Conservation (phyloP, 2,888 invertebrate genomes). For the Torymus tubicola region DNA sequence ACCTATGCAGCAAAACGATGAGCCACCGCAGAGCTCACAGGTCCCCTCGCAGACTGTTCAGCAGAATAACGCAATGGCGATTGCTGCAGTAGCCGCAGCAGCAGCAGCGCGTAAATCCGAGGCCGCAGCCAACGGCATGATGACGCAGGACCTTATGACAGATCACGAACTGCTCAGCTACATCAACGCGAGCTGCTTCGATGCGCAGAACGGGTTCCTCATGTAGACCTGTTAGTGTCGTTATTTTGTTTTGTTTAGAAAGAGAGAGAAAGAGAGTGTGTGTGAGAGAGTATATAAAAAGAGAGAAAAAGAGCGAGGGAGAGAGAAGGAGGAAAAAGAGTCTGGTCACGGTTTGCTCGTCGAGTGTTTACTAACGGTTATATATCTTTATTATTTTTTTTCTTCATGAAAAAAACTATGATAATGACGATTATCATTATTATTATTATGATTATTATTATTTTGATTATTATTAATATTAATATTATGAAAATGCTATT, state of each 20-base stretch:
- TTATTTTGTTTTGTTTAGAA: neutral
- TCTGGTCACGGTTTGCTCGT: constrained; percentile 34
- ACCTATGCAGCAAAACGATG: constrained; percentile 79
- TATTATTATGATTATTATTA: neutral
- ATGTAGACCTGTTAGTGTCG: constrained; percentile 66
- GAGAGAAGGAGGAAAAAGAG: neutral
- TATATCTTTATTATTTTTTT: constrained; percentile 9
- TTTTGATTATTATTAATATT: neutral
- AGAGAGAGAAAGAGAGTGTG: too few relatives aligned
- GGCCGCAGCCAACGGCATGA: constrained; percentile 74
- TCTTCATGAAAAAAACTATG: constrained; percentile 13
- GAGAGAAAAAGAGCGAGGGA: too few relatives aligned
- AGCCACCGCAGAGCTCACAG: constrained; percentile 76
- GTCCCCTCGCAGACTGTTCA: neutral
- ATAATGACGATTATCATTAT: neutral
- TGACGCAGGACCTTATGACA: constrained; percentile 88
- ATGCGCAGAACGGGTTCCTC: constrained; percentile 77
- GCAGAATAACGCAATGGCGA: constrained; percentile 68
- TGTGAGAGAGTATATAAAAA: too few relatives aligned
- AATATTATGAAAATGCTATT: neutral
- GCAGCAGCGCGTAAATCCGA: constrained; percentile 71
- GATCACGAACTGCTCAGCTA: constrained; percentile 92
- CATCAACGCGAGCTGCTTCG: constrained; percentile 93
- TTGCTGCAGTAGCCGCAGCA: constrained; percentile 69
- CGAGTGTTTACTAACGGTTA: constrained; percentile 50